phyloP scores from a whole-genome alignment of 1,140 invertebrate species.

The Oncopeltus fasciatus region DNA sequence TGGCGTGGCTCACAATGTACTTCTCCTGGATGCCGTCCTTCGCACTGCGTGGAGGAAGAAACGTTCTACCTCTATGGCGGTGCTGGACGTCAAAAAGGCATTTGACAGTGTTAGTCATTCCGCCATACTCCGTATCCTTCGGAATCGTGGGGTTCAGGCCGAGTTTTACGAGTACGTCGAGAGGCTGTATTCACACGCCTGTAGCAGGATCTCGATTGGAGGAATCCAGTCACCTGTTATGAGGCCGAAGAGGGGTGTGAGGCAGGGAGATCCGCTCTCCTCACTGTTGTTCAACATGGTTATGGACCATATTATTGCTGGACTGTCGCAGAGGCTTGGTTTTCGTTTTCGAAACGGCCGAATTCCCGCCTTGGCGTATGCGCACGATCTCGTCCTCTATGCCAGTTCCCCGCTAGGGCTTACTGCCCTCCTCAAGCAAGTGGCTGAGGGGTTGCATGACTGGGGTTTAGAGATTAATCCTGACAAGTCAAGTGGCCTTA shows the following conservation, averaged over 20 bases:
- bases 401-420: not conserved
- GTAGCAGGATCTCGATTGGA: not conserved
- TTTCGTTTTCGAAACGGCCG: not conserved
- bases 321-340: not conserved
- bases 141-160: not conserved
- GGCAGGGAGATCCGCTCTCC: not conserved
- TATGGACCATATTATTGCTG: not conserved
- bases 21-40: no score
- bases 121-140: not conserved
- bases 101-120: not conserved
- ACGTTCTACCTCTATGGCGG: not conserved
- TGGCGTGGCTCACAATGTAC: not conserved
- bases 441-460: not conserved
- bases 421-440: not conserved
- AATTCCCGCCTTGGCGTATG: not conserved
- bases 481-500: not conserved
- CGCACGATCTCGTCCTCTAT: not conserved
- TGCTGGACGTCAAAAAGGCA: not conserved
- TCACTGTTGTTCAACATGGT: not conserved
- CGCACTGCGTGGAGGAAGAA: not conserved
- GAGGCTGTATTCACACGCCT: not conserved
- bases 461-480: not conserved
- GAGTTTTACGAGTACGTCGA: not conserved
- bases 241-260: not conserved
- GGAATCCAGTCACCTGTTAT: not conserved